These are phyloP conservation scores for Dusona sp. DNA, from an alignment of 2,888 invertebrate species.

Conservation along the genomic window DNA sequence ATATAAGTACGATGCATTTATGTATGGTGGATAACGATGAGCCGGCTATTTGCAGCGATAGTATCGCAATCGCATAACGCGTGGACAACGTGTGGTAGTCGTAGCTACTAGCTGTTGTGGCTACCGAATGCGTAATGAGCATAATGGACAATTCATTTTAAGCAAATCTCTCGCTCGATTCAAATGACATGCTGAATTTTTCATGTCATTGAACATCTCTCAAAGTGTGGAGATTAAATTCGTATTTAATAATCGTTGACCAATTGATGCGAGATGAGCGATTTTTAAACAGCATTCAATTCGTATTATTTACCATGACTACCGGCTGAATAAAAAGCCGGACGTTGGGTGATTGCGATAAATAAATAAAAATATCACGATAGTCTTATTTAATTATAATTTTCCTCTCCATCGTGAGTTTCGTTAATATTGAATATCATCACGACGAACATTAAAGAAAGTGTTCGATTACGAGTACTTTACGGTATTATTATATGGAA, in stretches of 20 bases:
- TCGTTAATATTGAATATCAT: constrained; percentile 2
- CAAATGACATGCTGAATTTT: constrained; percentile 18
- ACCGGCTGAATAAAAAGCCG: not conserved
- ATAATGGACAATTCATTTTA: constrained; percentile 56
- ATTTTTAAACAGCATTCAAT: not conserved
- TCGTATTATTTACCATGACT: not conserved
- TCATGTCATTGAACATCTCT: constrained; percentile 17
- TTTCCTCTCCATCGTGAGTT: not conserved
- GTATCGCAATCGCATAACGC: constrained; percentile 45
- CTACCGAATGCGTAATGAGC: constrained; percentile 60
- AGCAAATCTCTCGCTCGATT: not conserved
- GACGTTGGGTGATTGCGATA: not conserved
- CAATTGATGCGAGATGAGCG: not conserved
- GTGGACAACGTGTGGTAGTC: constrained; percentile 46
- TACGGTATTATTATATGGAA: not conserved
- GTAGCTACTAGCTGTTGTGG: constrained; percentile 10
- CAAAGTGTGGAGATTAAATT: not conserved
- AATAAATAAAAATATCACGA: not conserved
- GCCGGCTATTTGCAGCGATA: constrained; percentile 52
- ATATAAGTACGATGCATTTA: constrained; percentile 35
- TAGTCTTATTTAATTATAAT: not conserved
- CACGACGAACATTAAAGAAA: not conserved
- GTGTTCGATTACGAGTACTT: not conserved
- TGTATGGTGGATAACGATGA: constrained; percentile 43
- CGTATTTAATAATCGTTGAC: not conserved